Conservation (phyloP, 2,113 vertebrate species). For the Nerophis ophidion region DNA sequence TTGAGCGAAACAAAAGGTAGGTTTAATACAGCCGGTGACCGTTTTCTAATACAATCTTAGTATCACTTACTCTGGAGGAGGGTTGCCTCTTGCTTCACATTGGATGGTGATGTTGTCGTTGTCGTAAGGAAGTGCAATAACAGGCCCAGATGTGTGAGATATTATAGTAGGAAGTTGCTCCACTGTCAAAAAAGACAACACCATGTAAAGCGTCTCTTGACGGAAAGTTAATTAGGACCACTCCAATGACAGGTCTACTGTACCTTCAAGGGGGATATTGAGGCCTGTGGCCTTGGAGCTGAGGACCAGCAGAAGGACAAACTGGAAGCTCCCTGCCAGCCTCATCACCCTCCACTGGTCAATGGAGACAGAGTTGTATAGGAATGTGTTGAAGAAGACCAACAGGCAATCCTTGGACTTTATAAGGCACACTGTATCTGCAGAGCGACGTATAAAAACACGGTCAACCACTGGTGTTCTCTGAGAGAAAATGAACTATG, state of each 20-base stretch:
- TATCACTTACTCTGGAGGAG: slow-evolving; percentile 80
- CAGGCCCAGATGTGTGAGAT: slow-evolving; percentile 66
- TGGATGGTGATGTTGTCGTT: slow-evolving; percentile 71
- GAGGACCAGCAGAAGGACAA: slow-evolving; percentile 56
- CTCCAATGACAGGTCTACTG: slow-evolving; percentile 21
- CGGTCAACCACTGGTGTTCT: too few relatives aligned
- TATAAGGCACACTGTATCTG: slow-evolving; percentile 43
- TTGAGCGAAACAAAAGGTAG: slow-evolving; percentile 2
- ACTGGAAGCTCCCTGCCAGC: slow-evolving; percentile 55
- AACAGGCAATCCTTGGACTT: slow-evolving; percentile 28
- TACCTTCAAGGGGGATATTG: slow-evolving; percentile 80
- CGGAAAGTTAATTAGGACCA: not conserved
- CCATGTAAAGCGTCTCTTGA: slow-evolving; percentile 3
- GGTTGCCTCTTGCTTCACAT: slow-evolving; percentile 89
- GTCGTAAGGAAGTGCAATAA: slow-evolving; percentile 84
- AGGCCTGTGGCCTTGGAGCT: slow-evolving; percentile 54
- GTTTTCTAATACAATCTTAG: not conserved
- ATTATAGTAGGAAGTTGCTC: slow-evolving; percentile 85
- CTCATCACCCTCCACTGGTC: slow-evolving; percentile 67
- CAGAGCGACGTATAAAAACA: slow-evolving; percentile 1
- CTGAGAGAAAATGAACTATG: not conserved
- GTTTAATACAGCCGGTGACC: not conserved
- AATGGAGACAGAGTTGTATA: slow-evolving; percentile 28
- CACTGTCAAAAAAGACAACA: slow-evolving; percentile 67
- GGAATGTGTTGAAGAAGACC: slow-evolving; percentile 25